These are phyloP conservation scores for Desoria tigrina DNA, from an alignment of 2,888 invertebrate species.

Conservation along the genomic window DNA sequence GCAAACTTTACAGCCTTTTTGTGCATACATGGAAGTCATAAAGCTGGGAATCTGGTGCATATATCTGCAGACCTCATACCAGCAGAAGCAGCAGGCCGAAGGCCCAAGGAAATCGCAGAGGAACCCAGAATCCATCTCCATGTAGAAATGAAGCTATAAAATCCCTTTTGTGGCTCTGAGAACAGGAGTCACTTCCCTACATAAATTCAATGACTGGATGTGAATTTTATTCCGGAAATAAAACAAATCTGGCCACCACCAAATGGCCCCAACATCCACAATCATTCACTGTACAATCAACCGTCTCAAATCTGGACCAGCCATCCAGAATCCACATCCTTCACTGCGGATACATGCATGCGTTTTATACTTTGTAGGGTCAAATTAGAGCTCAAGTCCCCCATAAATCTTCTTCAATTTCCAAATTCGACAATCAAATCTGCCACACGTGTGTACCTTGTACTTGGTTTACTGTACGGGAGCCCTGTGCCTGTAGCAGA, in stretches of 20 bases:
- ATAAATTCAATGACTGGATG: slow-evolving; percentile 15
- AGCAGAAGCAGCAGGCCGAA: neutral
- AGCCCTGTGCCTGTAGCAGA: too few species aligned
- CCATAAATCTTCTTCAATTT: neutral
- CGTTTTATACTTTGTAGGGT: too few species aligned
- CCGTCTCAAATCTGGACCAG: too few species aligned
- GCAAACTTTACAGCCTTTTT: slow-evolving; percentile 7
- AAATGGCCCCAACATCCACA: neutral
- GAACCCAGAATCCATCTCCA: too few species aligned
- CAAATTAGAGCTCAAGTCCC: too few species aligned
- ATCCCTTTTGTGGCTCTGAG: slow-evolving; percentile 14
- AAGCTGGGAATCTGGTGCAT: slow-evolving; percentile 2
- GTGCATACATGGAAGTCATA: slow-evolving; percentile 2
- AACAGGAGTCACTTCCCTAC: neutral
- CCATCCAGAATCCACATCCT: too few species aligned
- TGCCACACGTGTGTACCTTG: neutral
- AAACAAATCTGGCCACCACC: slow-evolving; percentile 16
- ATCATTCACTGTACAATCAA: neutral
- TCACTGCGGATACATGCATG: too few species aligned
- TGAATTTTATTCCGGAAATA: slow-evolving; percentile 21
- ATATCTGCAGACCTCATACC: neutral
- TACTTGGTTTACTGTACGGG: neutral
- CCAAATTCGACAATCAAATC: neutral
- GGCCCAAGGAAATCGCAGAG: neutral
- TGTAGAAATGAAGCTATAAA: slow-evolving; percentile 10